Evolutionary conservation across 2,888 invertebrate species (phyloP).

Genomic region (Arctia plantaginis): DNA sequence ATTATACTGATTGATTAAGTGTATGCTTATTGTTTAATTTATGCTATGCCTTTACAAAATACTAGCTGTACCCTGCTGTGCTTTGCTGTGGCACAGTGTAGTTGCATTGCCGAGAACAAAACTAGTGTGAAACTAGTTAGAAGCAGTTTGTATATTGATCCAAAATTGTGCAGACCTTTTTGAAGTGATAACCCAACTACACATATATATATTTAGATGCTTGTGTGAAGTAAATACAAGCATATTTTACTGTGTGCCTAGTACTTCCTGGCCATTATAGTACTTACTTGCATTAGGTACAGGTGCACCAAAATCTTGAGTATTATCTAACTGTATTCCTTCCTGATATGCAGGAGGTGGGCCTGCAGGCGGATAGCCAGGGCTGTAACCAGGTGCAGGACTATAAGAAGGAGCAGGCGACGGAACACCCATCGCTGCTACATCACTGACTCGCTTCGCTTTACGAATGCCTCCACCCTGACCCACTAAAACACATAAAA

Average conservation of each 20-base stretch:
- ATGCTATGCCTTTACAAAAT: too few species aligned
- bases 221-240: not conserved
- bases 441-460: conserved; percentile 89
- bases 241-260: not conserved
- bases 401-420: conserved; percentile 71
- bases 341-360: conserved; percentile 75
- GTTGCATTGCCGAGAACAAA: too few species aligned
- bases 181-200: too few species aligned
- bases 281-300: conserved; percentile 65
- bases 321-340: conserved; percentile 74
- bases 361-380: conserved; percentile 64
- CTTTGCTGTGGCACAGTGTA: too few species aligned
- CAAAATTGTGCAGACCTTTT: too few species aligned
- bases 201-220: too few species aligned
- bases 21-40: too few species aligned
- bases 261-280: not conserved
- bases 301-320: conserved; percentile 67
- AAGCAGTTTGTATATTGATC: too few species aligned
- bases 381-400: conserved; percentile 62
- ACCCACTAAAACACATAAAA: conserved; percentile 62
- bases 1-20: not conserved
- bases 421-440: conserved; percentile 89
- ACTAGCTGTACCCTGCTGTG: too few species aligned
- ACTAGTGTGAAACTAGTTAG: too few species aligned
- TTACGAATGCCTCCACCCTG: conserved; percentile 81